These are phyloP conservation scores for Hyla sarda DNA, from an alignment of 2,113 vertebrate genomes.

Conservation along the genomic window DNA sequence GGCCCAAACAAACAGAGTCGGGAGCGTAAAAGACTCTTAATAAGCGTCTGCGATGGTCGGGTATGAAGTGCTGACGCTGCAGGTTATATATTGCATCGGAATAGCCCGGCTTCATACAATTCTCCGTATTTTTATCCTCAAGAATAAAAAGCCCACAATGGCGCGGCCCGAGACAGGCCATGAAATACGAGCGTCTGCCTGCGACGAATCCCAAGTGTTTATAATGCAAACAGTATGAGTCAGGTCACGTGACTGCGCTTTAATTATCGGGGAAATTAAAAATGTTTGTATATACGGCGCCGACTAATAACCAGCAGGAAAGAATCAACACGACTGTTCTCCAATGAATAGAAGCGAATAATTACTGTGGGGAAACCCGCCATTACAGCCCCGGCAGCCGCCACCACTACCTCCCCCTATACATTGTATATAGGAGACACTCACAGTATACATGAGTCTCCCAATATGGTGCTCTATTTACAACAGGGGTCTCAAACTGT, in stretches of 20 bases:
- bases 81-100: constrained; percentile 48
- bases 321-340: constrained; percentile 20
- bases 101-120: constrained; percentile 52
- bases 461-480: too few species aligned
- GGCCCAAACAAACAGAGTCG: constrained; percentile 62
- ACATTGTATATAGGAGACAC: constrained; percentile 30
- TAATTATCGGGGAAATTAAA: constrained; percentile 42
- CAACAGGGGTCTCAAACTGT: too few species aligned
- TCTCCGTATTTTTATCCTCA: constrained; percentile 35
- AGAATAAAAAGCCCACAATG: constrained; percentile 48
- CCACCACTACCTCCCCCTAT: neutral
- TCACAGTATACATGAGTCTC: too few species aligned
- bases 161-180: constrained; percentile 58
- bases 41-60: constrained; percentile 61
- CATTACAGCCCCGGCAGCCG: neutral
- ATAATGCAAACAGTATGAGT: constrained; percentile 60
- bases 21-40: constrained; percentile 58
- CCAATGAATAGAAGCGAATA: constrained; percentile 1
- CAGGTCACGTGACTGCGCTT: constrained; percentile 8
- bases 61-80: constrained; percentile 52
- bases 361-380: constrained; percentile 29
- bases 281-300: constrained; percentile 28
- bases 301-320: neutral
- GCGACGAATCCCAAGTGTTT: constrained; percentile 62
- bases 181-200: constrained; percentile 59